phyloP scores from a whole-genome alignment of 2,113 vertebrate species.

The Protomyctophum bolini region DNA sequence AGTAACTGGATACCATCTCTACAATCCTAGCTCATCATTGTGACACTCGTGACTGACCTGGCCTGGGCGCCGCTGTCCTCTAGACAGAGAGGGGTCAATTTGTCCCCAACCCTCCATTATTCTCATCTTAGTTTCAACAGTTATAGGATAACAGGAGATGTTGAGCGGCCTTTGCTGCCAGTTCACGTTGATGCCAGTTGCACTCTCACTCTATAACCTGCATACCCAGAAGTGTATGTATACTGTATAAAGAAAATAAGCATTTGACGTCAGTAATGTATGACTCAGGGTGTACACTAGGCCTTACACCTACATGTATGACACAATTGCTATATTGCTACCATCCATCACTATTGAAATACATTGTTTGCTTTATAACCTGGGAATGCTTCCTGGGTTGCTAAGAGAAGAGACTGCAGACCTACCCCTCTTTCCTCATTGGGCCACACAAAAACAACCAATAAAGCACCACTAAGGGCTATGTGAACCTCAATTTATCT shows the following conservation, averaged over 20 bases:
- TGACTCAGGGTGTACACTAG: neutral
- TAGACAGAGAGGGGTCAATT: slow-evolving; percentile 1
- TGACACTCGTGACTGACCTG: slow-evolving; percentile 18
- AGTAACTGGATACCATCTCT: slow-evolving; percentile 9
- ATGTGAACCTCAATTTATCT: slow-evolving; percentile 27
- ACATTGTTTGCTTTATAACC: slow-evolving; percentile 31
- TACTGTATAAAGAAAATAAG: neutral
- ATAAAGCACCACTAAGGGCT: slow-evolving; percentile 44
- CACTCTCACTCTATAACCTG: slow-evolving; percentile 5
- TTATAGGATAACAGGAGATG: slow-evolving; percentile 30
- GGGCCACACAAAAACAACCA: slow-evolving; percentile 50
- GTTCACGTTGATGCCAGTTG: neutral
- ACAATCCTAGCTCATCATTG: slow-evolving; percentile 19
- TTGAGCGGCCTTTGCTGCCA: slow-evolving; percentile 14
- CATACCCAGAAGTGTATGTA: neutral
- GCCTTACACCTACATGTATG: too few relatives aligned
- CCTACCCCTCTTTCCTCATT: slow-evolving; percentile 53
- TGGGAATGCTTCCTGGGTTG: slow-evolving; percentile 58
- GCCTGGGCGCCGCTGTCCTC: slow-evolving; percentile 10
- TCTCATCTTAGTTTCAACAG: neutral
- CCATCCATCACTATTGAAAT: slow-evolving; percentile 20
- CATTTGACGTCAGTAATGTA: slow-evolving; percentile 6
- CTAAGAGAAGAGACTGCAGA: slow-evolving; percentile 66
- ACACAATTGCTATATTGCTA: too few relatives aligned
- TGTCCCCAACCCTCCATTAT: neutral